Percentiles rank a stretch among this genome's conserved stretches.
These are phyloP conservation scores for Drosophila triauraria DNA, from an alignment of 1,140 invertebrate genomes.

Conservation along the genomic window DNA sequence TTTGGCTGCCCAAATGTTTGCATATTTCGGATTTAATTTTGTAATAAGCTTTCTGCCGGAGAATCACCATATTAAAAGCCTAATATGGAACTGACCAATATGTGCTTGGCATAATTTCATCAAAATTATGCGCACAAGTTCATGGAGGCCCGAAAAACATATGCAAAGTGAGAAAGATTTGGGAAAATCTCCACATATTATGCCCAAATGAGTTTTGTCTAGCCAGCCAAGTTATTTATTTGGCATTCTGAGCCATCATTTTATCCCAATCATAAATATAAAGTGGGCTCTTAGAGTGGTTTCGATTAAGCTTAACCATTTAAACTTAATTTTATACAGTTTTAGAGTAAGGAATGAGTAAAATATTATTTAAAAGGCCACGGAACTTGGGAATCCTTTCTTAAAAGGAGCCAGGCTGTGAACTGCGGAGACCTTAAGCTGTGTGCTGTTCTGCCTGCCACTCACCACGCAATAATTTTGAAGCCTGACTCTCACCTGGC, in stretches of 20 bases:
- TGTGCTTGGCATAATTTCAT: conserved; percentile 40
- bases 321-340: neutral
- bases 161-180: conserved; percentile 28
- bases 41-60: neutral
- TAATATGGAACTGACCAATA: conserved; percentile 16
- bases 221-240: neutral
- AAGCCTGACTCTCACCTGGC: conserved; percentile 2
- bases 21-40: neutral
- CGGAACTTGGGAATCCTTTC: neutral
- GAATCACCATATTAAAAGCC: neutral
- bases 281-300: neutral
- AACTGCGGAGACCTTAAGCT: neutral
- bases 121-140: conserved; percentile 42
- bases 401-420: neutral
- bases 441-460: neutral
- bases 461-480: conserved; percentile 14
- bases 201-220: conserved; percentile 12
- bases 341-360: neutral
- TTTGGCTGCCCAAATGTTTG: neutral
- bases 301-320: no score
- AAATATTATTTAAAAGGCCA: neutral
- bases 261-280: conserved; percentile 3
- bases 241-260: neutral
- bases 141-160: conserved; percentile 9
- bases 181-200: conserved; percentile 13